Conservation (phyloP, 2,797 vertebrate genomes). For the Agapornis canus region DNA sequence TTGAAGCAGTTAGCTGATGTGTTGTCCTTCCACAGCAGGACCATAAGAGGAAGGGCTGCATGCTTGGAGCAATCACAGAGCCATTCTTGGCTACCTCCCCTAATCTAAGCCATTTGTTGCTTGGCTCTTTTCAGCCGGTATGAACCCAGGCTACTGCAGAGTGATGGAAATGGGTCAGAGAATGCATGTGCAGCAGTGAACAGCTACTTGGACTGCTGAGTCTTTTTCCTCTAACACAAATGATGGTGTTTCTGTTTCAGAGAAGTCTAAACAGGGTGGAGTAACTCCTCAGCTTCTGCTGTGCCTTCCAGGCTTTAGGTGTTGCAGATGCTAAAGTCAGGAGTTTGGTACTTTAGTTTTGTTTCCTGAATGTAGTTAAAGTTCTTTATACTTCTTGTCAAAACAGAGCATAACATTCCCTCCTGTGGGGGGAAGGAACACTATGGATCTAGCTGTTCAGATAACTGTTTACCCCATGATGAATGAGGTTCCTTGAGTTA, state of each 20-base stretch:
- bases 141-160: background rate
- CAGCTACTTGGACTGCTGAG: background rate
- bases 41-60: background rate
- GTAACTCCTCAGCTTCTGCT: background rate
- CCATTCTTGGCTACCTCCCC: background rate
- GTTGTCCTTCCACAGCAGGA: background rate
- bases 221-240: background rate
- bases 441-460: background rate
- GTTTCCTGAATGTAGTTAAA: background rate
- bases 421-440: accelerated
- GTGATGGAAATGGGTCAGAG: background rate
- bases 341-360: background rate
- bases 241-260: background rate
- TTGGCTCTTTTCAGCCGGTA: background rate
- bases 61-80: background rate
- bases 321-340: background rate
- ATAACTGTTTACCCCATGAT: background rate
- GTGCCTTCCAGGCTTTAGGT: background rate
- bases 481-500: background rate
- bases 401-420: background rate
- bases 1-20: background rate
- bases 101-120: background rate
- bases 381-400: background rate
- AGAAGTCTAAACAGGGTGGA: background rate
- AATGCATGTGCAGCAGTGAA: background rate